Evolutionary conservation across 1,140 invertebrate species (phyloP), one percentile per base, ranked within the genome.

Genomic region (Leptinotarsa texana): DNA sequence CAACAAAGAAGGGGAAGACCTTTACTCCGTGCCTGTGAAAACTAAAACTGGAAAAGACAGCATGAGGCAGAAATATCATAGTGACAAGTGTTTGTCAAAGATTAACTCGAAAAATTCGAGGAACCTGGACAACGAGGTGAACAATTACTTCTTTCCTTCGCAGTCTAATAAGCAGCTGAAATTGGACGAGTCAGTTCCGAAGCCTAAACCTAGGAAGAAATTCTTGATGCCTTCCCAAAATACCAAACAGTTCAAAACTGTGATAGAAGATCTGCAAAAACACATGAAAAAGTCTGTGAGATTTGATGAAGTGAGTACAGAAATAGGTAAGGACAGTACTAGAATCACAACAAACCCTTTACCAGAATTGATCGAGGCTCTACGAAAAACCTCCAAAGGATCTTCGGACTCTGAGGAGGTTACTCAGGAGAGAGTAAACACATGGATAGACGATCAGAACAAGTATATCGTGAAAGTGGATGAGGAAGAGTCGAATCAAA

Each of bases 401-500:
- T 66, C 63, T 57, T 62, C 57, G 13, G 70, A 74, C 21, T 72
- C 72, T n/a, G 81, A 80, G 8, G 76, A 79, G 18, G 76, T 77
- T 13, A 76, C 73, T 13, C 70, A 80, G 57, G 79, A 78, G 17
- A 76, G 81, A 3, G 73, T 81, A 18, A 79, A 70, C 77, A 72
- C 80, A 13, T 85, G 84, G 84, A 79, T 84, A 17, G 82, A 84
- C 66, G 80, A 81, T 13, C 80, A 83, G 51, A 83, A 84, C 72
- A 76, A 82, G 48, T 80, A 80, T 65, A 63, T 80, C n/a, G 66
- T 77, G 27, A 47, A 24, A 13, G 51, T 22, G 13, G 77, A 78
- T 6, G 65, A 33, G 13, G 71, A 79, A 18, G 33, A 79, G 61
- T 24, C 5, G 5, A 42, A 51, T 49, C 61, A 67, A 13, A 48